Conservation (phyloP, 2,797 vertebrate species). For the Takifugu rubripes region DNA sequence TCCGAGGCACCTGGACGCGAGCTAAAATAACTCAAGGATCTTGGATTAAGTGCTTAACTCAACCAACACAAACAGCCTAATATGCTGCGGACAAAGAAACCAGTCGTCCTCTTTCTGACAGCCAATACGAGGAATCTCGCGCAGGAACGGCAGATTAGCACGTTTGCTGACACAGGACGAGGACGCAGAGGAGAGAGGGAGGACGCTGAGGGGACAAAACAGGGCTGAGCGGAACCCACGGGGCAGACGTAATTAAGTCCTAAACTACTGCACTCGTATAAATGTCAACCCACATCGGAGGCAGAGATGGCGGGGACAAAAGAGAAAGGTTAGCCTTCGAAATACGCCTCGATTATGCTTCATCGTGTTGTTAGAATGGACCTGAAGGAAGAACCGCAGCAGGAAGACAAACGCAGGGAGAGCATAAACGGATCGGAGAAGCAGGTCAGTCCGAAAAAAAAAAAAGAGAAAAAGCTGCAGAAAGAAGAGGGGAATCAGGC, state of each 20-base stretch:
- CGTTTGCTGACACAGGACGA: conserved; percentile 39
- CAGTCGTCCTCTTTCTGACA: conserved; percentile 9
- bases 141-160: conserved; percentile 37
- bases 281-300: conserved; percentile 41
- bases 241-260: conserved; percentile 57
- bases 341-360: conserved; percentile 28
- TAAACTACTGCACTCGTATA: conserved; percentile 62
- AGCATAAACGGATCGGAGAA: conserved; percentile 7
- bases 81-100: conserved; percentile 15
- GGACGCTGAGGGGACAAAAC: conserved; percentile 8
- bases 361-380: conserved; percentile 11
- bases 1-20: too few species aligned
- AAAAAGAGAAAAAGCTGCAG: conserved; percentile 7
- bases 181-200: conserved; percentile 15
- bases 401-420: conserved; percentile 11
- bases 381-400: not conserved
- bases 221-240: conserved; percentile 20
- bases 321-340: conserved; percentile 27
- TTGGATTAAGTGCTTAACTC: too few species aligned
- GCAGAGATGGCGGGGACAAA: conserved; percentile 11
- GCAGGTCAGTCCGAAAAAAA: conserved; percentile 16
- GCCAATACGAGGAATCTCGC: conserved; percentile 19
- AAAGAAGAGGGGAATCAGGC: conserved; percentile 31
- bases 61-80: not conserved
- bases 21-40: too few species aligned